A percentile compares a stretch with the other conserved stretches of the same genome.
These are phyloP conservation scores for Brachynemurus nebulosus DNA, from an alignment of 2,888 invertebrate genomes.

Conservation along the genomic window DNA sequence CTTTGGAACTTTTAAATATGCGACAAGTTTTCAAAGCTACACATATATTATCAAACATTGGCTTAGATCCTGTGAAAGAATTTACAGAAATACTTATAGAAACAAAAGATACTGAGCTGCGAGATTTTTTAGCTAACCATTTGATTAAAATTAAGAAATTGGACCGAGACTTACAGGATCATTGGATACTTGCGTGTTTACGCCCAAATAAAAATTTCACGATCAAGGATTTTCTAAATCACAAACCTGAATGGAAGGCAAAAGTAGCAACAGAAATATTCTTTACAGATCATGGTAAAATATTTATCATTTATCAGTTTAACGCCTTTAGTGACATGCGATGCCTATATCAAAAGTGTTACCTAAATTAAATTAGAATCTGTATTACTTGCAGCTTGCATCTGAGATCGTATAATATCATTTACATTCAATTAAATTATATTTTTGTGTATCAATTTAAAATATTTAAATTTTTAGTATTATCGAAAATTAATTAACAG, in stretches of 20 bases:
- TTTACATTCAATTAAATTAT: too few species aligned
- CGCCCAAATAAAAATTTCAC: conserved; percentile 5
- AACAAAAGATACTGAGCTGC: conserved; percentile 40
- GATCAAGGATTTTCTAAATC: conserved; percentile 10
- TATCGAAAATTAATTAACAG: too few species aligned
- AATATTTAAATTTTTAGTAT: too few species aligned
- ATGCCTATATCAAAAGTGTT: too few species aligned
- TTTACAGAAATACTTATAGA: conserved; percentile 42
- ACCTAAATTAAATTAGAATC: too few species aligned
- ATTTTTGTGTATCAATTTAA: too few species aligned
- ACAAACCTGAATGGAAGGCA: conserved; percentile 36
- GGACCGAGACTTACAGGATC: conserved; percentile 24
- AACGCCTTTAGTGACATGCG: too few species aligned
- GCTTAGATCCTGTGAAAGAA: conserved; percentile 41
- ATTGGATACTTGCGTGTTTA: conserved; percentile 25
- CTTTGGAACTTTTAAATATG: conserved; percentile 42
- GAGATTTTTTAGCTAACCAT: conserved; percentile 53
- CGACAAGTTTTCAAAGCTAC: conserved; percentile 51
- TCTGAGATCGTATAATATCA: too few species aligned
- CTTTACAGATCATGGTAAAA: conserved; percentile 42
- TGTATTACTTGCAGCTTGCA: too few species aligned
- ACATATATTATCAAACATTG: conserved; percentile 48
- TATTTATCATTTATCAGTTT: too few species aligned
- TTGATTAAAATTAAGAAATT: conserved; percentile 37
- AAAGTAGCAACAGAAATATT: conserved; percentile 42